Percentiles rank a stretch among this genome's conserved stretches.
Conservation (phyloP, 2,797 vertebrate species). For the Pseudocheirus occidentalis region DNA sequence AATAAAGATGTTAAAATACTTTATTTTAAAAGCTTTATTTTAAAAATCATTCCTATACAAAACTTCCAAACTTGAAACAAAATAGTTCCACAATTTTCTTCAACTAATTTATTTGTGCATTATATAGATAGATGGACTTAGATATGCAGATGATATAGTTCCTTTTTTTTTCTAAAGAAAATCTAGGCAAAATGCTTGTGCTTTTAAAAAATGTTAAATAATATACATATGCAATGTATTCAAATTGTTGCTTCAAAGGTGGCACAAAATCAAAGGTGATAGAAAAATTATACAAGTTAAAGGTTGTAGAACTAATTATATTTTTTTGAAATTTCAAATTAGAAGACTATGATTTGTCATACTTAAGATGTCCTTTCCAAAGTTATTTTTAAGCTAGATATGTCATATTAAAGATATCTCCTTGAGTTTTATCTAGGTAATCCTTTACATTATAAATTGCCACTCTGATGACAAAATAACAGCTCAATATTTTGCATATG, state of each 20-base stretch:
- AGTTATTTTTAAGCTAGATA: conserved; percentile 32
- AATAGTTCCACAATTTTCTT: conserved; percentile 15
- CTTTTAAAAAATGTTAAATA: conserved; percentile 25
- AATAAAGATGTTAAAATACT: conserved; percentile 39
- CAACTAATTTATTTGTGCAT: conserved; percentile 28
- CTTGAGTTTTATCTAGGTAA: background rate
- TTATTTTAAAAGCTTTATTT: background rate
- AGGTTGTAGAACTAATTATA: background rate
- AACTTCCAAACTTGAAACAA: conserved; percentile 22
- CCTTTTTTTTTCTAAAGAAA: conserved; percentile 11
- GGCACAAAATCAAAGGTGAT: background rate
- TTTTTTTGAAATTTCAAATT: conserved; percentile 33
- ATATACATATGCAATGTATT: background rate
- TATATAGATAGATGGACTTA: background rate
- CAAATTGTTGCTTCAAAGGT: background rate
- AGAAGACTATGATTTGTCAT: conserved; percentile 14
- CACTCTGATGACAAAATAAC: background rate
- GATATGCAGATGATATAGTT: background rate
- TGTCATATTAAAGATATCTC: background rate
- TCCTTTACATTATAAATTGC: background rate
- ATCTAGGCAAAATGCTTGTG: conserved; percentile 6
- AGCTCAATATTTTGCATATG: accelerated
- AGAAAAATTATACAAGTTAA: background rate
- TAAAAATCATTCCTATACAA: background rate
- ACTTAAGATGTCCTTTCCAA: conserved; percentile 7